A percentile compares a stretch with the other conserved stretches of the same genome.
Evolutionary conservation across 2,113 vertebrate genomes (phyloP).

Genomic region (Eulemur macaco): DNA sequence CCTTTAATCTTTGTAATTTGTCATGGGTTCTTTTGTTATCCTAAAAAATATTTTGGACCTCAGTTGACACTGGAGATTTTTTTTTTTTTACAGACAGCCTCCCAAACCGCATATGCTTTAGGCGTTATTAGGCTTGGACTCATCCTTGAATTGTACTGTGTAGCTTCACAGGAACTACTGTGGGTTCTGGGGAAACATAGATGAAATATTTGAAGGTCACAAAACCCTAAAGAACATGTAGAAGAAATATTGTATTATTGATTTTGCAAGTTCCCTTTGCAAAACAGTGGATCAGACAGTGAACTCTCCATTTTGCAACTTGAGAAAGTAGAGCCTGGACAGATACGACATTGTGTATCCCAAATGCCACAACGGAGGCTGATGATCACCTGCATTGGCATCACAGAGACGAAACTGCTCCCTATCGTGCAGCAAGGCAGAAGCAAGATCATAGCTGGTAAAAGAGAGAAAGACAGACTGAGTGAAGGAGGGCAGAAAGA

Average conservation of each 20-base stretch:
- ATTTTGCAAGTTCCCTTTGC: not conserved
- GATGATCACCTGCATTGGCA: not conserved
- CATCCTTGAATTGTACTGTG: not conserved
- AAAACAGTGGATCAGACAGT: not conserved
- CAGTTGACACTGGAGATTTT: not conserved
- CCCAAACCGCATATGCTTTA: not conserved
- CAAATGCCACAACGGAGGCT: not conserved
- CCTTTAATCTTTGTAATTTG: not conserved
- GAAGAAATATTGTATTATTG: not conserved
- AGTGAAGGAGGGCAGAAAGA: not conserved
- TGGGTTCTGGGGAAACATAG: not conserved
- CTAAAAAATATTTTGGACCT: not conserved
- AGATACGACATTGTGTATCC: not conserved
- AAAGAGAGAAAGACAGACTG: not conserved
- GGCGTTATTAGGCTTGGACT: not conserved
- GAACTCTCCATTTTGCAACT: not conserved
- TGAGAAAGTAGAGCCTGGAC: not conserved
- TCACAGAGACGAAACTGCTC: not conserved
- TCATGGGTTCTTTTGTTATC: slow-evolving; percentile 21
- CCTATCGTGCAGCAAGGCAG: not conserved
- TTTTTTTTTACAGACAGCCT: not conserved
- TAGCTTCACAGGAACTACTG: not conserved
- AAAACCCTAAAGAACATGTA: not conserved
- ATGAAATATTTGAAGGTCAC: not conserved
- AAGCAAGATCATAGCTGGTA: not conserved